These are phyloP conservation scores for Pelusios castaneus DNA, from an alignment of 2,113 vertebrate species.

Conservation along the genomic window DNA sequence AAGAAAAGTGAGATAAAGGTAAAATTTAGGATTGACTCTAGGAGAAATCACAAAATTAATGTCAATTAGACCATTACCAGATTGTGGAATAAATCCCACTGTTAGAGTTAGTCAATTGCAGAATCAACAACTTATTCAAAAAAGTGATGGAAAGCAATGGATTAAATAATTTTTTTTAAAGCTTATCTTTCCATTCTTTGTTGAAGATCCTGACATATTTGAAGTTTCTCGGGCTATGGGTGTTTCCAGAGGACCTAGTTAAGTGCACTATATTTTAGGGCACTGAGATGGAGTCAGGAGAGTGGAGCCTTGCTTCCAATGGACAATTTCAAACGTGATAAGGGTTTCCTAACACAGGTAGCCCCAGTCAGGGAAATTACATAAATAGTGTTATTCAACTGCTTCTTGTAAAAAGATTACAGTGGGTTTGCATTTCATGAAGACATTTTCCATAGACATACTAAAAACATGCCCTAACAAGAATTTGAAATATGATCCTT, in stretches of 20 bases:
- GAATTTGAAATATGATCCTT: not conserved
- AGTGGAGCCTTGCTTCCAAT: not conserved
- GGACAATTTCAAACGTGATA: not conserved
- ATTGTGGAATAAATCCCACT: not conserved
- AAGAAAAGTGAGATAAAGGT: not conserved
- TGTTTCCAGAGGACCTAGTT: not conserved
- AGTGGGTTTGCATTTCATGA: not conserved
- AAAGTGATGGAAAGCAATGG: not conserved
- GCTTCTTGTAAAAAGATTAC: not conserved
- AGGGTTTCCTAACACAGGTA: not conserved
- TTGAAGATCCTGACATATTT: not conserved
- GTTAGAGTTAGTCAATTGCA: not conserved
- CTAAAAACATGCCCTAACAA: not conserved
- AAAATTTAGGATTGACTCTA: not conserved
- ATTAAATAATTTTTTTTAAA: too few relatives aligned
- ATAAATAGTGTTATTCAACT: not conserved
- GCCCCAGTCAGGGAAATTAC: not conserved
- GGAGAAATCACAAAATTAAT: not conserved
- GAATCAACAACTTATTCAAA: not conserved
- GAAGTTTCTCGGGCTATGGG: not conserved
- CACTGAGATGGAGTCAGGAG: not conserved
- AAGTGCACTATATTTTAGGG: not conserved
- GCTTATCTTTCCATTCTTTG: not conserved
- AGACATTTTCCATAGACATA: not conserved
- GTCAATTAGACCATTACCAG: not conserved